phyloP scores from a whole-genome alignment of 2,888 invertebrate species.

The Drosophila koepferae region DNA sequence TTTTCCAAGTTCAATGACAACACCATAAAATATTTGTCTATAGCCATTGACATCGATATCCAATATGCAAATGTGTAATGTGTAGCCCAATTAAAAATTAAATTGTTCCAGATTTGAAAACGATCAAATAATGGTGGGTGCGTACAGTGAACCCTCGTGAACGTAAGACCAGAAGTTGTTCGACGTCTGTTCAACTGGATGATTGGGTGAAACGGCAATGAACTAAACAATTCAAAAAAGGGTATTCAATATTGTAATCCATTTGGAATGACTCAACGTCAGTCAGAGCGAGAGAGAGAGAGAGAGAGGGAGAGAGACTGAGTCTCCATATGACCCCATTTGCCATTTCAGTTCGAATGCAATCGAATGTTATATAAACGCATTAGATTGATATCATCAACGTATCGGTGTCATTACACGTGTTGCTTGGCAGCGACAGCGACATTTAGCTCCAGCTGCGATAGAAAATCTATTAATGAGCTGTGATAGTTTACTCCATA shows the following conservation, averaged over 20 bases:
- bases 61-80: conserved; percentile 29
- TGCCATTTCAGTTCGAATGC: conserved; percentile 17
- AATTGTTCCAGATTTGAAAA: conserved; percentile 69
- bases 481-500: conserved; percentile 59
- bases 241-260: conserved; percentile 26
- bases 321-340: conserved; percentile 38
- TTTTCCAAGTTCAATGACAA: conserved; percentile 60
- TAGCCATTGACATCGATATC: not conserved
- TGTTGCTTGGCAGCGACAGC: conserved; percentile 43
- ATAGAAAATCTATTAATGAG: conserved; percentile 75
- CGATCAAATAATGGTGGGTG: conserved; percentile 16
- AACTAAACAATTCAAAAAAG: conserved; percentile 42
- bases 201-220: conserved; percentile 74
- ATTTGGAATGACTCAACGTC: conserved; percentile 46
- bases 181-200: conserved; percentile 13
- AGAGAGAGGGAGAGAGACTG: not conserved
- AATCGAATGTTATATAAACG: conserved; percentile 34
- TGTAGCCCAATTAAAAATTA: conserved; percentile 64
- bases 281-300: not conserved
- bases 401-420: conserved; percentile 57
- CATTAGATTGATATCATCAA: conserved; percentile 43
- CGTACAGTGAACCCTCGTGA: conserved; percentile 61
- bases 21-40: conserved; percentile 4
- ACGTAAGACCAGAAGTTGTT: conserved; percentile 54
- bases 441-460: conserved; percentile 62